Evolutionary conservation across 2,113 vertebrate species (phyloP), one percentile per base, ranked within the genome.

Genomic region (Egretta garzetta): DNA sequence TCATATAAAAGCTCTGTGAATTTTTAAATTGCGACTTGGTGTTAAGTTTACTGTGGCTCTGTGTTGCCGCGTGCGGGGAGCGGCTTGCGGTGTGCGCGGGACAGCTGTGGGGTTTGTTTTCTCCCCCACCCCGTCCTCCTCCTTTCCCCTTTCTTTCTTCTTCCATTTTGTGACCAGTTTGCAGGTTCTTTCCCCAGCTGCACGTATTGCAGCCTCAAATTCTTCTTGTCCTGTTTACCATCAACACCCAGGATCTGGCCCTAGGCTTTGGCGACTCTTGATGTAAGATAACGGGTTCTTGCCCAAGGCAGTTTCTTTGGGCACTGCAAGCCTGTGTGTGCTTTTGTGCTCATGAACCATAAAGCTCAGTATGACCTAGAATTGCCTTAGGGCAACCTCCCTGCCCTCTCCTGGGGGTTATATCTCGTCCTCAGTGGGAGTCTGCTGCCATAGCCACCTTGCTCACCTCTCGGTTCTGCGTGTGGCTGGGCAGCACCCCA

Each of bases 1-100:
- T 94, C 96, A 97, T 97, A 92, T 97, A 97, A 97, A 97, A 96
- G 72, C 80, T 67, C 93, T 70, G 94, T 80, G 96, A 75, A 82
- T 96, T 90, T 97, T 96, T 94, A 86, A 95, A 32, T 56, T 82
- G 94, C 9, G 30, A 33, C 89, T 86, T 35, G 80, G 96, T 96
- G 95, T 71, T 96, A 96, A 94, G 80, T 98, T 97, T 97, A 96
- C 86, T 75, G 92, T 91, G 91, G 50, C 35, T 82, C 35, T 60
- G 58, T 21, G 59, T 13, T 47, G 92, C 49, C 32, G 88, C 0
- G 4, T n/a, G 63, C 0, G 3, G n/a, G 56, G 55, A 89, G 47
- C 45, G 49, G 90, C 79, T 79, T 37, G 70, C 1, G 16, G 39
- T 2, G 21, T 35, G 43, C 47, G 1, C 13, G 27, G 89, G 71